Evolutionary conservation across 1,140 invertebrate genomes (phyloP).

Genomic region (Dolichoris vasculosae): DNA sequence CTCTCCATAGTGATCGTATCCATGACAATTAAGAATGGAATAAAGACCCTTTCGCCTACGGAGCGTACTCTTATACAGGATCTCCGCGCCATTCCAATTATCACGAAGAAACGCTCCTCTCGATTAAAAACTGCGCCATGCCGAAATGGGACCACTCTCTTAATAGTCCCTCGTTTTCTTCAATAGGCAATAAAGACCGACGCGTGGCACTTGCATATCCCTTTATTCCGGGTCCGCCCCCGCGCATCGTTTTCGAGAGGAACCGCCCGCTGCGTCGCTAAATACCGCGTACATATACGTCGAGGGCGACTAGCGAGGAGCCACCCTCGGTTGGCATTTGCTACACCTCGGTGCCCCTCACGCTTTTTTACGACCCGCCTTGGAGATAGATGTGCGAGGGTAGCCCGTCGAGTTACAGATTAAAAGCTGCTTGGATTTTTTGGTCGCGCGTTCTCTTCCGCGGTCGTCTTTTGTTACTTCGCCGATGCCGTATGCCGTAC

Average conservation of each 20-base stretch:
- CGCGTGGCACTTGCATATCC: conserved; percentile 60
- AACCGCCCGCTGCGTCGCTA: conserved; percentile 60
- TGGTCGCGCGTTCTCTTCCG: too few species aligned
- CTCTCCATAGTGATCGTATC: neutral
- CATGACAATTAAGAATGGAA: neutral
- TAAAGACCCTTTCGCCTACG: neutral
- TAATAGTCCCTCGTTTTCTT: conserved; percentile 18
- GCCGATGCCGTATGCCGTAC: too few species aligned
- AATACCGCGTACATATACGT: conserved; percentile 56
- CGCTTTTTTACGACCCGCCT: neutral
- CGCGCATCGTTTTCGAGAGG: conserved; percentile 49
- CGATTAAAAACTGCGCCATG: conserved; percentile 31
- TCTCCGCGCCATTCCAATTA: conserved; percentile 23
- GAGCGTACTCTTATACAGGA: neutral
- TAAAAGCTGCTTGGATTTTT: conserved; percentile 50
- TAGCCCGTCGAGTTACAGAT: conserved; percentile 50
- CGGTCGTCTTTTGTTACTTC: neutral
- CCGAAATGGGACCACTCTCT: neutral
- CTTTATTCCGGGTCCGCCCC: conserved; percentile 49
- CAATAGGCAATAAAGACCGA: conserved; percentile 65
- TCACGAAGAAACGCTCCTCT: neutral
- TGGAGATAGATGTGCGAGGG: neutral
- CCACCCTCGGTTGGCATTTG: neutral
- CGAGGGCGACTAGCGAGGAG: conserved; percentile 23
- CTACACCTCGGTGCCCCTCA: neutral